A percentile compares a stretch with the other conserved stretches of the same genome.
These are phyloP conservation scores for Drosophila azteca DNA, from an alignment of 1,140 invertebrate species.

Conservation along the genomic window DNA sequence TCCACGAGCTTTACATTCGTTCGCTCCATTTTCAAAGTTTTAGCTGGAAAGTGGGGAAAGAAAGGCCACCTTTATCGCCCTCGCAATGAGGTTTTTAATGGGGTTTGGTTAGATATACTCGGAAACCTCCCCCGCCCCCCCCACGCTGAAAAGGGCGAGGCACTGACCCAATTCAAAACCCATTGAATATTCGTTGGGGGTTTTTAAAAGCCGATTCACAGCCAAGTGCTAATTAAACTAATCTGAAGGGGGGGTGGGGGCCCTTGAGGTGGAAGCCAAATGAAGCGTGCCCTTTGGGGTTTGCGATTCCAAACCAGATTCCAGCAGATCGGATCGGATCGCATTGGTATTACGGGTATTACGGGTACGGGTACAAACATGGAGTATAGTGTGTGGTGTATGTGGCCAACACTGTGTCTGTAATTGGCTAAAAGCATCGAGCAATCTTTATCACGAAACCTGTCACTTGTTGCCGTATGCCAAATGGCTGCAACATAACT, in stretches of 20 bases:
- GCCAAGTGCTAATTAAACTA: constrained; percentile 78
- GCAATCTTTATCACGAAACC: constrained; percentile 58
- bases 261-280: constrained; percentile 41
- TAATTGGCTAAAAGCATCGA: constrained; percentile 48
- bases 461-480: constrained; percentile 54
- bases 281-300: constrained; percentile 67
- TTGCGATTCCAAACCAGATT: constrained; percentile 16
- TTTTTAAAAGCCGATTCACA: constrained; percentile 29
- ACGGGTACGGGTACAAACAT: too few relatives aligned
- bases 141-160: constrained; percentile 40
- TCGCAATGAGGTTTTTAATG: constrained; percentile 28
- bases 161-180: constrained; percentile 67
- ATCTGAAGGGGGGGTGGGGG: constrained; percentile 54
- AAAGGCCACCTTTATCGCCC: constrained; percentile 47
- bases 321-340: constrained; percentile 15
- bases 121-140: constrained; percentile 9
- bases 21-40: too few relatives aligned
- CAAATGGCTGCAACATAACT: constrained; percentile 61
- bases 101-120: constrained; percentile 17
- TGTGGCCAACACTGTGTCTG: not conserved
- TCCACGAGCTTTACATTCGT: not conserved
- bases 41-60: not conserved
- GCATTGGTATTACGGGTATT: constrained; percentile 5
- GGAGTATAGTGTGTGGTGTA: too few relatives aligned
- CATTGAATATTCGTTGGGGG: constrained; percentile 38